A percentile compares a stretch with the other conserved stretches of the same genome.
phyloP scores from a whole-genome alignment of 2,888 invertebrate genomes.

The Operophtera brumata region DNA sequence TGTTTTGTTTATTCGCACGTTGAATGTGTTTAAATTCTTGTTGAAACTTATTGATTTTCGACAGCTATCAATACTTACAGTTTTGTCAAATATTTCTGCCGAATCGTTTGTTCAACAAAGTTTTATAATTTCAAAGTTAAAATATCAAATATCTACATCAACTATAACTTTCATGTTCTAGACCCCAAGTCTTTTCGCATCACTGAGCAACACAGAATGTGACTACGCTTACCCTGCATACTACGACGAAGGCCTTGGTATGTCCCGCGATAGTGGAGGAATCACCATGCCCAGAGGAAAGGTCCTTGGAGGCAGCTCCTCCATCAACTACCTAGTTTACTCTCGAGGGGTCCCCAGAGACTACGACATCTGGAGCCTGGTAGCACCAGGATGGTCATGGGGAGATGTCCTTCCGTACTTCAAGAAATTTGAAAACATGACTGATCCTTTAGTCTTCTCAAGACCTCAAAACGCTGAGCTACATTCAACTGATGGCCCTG shows the following conservation, averaged over 20 bases:
- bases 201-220: constrained; percentile 44
- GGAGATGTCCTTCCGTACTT: constrained; percentile 48
- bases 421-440: constrained; percentile 56
- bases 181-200: constrained; percentile 51
- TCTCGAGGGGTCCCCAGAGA: constrained; percentile 52
- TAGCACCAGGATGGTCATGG: constrained; percentile 58
- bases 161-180: constrained; percentile 33
- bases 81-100: too few relatives aligned
- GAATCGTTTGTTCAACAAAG: too few relatives aligned
- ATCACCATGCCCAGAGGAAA: constrained; percentile 47
- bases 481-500: constrained; percentile 53
- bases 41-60: too few relatives aligned
- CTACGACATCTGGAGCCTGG: constrained; percentile 48
- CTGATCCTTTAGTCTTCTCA: constrained; percentile 42
- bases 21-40: too few relatives aligned
- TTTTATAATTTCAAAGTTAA: too few relatives aligned
- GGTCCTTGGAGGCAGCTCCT: constrained; percentile 54
- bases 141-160: background rate
- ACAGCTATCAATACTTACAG: too few relatives aligned
- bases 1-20: too few relatives aligned
- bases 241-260: constrained; percentile 43
- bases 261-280: constrained; percentile 36
- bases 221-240: constrained; percentile 50
- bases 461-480: constrained; percentile 41
- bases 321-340: constrained; percentile 52